A percentile compares a stretch with the other conserved stretches of the same genome.
Evolutionary conservation across 2,113 vertebrate genomes (phyloP).

Genomic region (Anser brachyrhynchus): DNA sequence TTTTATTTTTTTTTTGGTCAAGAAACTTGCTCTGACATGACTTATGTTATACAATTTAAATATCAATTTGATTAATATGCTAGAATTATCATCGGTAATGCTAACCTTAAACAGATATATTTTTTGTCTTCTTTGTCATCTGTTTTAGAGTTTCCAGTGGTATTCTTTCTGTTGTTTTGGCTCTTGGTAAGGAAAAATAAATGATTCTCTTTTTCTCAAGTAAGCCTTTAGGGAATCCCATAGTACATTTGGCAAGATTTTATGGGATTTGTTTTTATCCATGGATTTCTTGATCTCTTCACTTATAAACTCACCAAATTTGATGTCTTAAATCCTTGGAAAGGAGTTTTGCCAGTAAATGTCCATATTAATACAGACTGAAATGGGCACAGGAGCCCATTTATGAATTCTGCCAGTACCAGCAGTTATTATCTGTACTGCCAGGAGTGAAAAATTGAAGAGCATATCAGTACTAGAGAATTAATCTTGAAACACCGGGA

Average conservation of each 20-base stretch:
- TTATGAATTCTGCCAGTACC: not conserved
- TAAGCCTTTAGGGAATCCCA: not conserved
- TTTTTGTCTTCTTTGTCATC: not conserved
- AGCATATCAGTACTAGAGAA: not conserved
- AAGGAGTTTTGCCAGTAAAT: not conserved
- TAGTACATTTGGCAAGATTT: slow-evolving; percentile 19
- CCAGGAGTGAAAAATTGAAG: not conserved
- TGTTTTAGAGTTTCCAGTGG: not conserved
- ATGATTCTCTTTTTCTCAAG: not conserved
- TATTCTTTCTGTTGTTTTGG: not conserved
- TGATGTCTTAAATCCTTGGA: not conserved
- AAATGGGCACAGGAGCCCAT: not conserved
- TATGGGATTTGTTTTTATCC: slow-evolving; percentile 26
- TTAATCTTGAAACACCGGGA: not conserved
- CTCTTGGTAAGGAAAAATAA: not conserved
- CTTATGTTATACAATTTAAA: not conserved
- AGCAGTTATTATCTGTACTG: not conserved
- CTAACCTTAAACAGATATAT: not conserved
- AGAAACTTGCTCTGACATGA: not conserved
- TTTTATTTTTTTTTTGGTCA: not conserved
- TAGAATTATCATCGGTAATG: not conserved
- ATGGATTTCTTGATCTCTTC: slow-evolving; percentile 16
- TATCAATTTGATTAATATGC: not conserved
- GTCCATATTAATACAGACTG: not conserved
- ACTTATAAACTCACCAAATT: slow-evolving; percentile 16